Conservation (phyloP, 2,888 invertebrate genomes). For the Zygaena filipendulae region DNA sequence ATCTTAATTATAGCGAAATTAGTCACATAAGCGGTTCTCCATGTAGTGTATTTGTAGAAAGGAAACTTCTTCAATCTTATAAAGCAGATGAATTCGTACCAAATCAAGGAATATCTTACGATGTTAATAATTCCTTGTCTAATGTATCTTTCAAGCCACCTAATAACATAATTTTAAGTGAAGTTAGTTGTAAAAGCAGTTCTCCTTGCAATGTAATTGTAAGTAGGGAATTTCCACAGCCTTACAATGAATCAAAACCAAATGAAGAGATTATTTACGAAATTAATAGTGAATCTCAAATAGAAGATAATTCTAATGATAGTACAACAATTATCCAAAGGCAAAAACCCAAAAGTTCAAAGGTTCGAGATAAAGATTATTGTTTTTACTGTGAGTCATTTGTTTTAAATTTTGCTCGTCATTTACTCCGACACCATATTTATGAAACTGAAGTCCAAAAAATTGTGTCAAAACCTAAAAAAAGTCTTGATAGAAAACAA, state of each 20-base stretch:
- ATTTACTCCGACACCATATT: slow-evolving; percentile 18
- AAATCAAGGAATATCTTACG: slow-evolving; percentile 14
- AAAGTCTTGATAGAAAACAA: slow-evolving; percentile 13
- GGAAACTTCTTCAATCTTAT: slow-evolving; percentile 16
- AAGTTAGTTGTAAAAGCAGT: slow-evolving; percentile 14
- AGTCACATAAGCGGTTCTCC: slow-evolving; percentile 16
- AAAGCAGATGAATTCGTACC: slow-evolving; percentile 16
- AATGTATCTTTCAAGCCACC: slow-evolving; percentile 17
- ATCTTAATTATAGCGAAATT: slow-evolving; percentile 17
- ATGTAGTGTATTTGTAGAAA: slow-evolving; percentile 16
- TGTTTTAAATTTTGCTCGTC: slow-evolving; percentile 20
- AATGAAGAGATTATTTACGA: slow-evolving; percentile 12
- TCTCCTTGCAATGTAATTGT: slow-evolving; percentile 13
- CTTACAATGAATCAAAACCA: slow-evolving; percentile 12
- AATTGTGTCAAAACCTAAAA: slow-evolving; percentile 14
- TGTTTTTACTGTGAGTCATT: slow-evolving; percentile 17
- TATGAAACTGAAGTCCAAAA: slow-evolving; percentile 17
- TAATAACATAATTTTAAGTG: slow-evolving; percentile 15
- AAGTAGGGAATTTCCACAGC: slow-evolving; percentile 9
- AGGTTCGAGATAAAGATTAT: slow-evolving; percentile 13
- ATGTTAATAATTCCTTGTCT: slow-evolving; percentile 14
- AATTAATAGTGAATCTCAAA: slow-evolving; percentile 11
- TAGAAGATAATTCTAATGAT: slow-evolving; percentile 10
- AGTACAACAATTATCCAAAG: slow-evolving; percentile 13
- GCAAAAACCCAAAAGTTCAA: slow-evolving; percentile 8